A percentile compares a stretch with the other conserved stretches of the same genome.
Conservation (phyloP, 2,113 vertebrate species). For the Candoia aspera region DNA sequence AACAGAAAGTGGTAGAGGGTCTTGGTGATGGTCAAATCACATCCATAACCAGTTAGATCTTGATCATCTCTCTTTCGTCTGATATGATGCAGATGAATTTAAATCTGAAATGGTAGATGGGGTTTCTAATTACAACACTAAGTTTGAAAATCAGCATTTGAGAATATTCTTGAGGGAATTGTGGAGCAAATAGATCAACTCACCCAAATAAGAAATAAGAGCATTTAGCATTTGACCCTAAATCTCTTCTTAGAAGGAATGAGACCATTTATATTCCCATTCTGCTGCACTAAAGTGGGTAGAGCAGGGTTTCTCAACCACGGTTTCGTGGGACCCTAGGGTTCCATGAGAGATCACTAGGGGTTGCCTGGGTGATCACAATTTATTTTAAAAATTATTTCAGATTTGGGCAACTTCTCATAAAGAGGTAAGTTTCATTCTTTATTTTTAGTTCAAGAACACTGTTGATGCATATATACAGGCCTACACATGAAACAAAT, state of each 20-base stretch:
- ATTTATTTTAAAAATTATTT: no score
- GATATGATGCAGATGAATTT: not conserved
- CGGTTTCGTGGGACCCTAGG: no score
- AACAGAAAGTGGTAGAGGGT: not conserved
- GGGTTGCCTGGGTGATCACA: no score
- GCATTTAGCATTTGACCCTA: not conserved
- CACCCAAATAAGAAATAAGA: not conserved
- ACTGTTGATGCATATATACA: no score
- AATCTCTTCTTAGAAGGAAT: no score
- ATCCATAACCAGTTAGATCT: not conserved
- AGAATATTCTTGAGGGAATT: not conserved
- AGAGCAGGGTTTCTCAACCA: no score
- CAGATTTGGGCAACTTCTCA: no score
- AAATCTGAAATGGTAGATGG: not conserved
- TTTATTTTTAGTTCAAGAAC: no score
- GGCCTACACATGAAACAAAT: no score
- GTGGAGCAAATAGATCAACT: not conserved
- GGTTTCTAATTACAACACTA: not conserved
- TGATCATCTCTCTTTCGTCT: not conserved
- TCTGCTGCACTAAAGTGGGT: not conserved
- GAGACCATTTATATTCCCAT: no score
- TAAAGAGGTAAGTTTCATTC: no score
- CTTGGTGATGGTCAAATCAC: not conserved
- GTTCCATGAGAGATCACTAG: no score
- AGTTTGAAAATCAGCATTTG: not conserved